Percentiles rank a stretch among this genome's conserved stretches.
These are phyloP conservation scores for Mnemiopsis leidyi DNA, from an alignment of 37 sponge, comb jelly and placozoan species.

Conservation along the genomic window DNA sequence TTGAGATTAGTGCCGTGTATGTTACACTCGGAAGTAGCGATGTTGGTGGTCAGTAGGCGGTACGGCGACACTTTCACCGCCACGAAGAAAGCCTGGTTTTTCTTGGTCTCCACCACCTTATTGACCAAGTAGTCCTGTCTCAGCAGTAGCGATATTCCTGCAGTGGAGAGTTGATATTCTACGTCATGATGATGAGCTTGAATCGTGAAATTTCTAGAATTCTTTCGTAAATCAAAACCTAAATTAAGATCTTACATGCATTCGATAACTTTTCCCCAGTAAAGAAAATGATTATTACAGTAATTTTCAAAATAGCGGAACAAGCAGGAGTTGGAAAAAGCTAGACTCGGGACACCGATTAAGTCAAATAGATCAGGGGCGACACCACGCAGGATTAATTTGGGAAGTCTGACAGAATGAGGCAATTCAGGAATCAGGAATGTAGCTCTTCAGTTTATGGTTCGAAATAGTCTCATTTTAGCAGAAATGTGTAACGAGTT, in stretches of 20 bases:
- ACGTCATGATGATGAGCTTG: not conserved
- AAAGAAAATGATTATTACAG: too few relatives aligned
- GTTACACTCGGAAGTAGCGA: slow-evolving; percentile 47
- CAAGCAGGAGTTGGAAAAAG: not conserved
- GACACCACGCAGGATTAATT: not conserved
- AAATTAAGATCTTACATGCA: too few relatives aligned
- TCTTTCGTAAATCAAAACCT: slow-evolving; percentile 5
- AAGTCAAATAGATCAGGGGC: not conserved
- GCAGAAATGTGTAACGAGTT: too few relatives aligned
- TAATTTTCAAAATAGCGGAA: too few relatives aligned
- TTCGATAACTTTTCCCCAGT: too few relatives aligned
- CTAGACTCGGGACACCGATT: not conserved
- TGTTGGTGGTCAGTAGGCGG: slow-evolving; percentile 13
- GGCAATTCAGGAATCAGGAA: not conserved
- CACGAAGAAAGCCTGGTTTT: slow-evolving; percentile 31
- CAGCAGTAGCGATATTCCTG: slow-evolving; percentile 24
- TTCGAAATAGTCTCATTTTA: too few relatives aligned
- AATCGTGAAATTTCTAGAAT: not conserved
- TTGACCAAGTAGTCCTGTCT: slow-evolving; percentile 59
- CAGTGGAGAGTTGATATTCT: not conserved
- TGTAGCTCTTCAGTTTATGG: too few relatives aligned
- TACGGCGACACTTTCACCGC: slow-evolving; percentile 40
- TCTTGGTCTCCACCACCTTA: slow-evolving; percentile 10
- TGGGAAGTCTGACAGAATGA: not conserved
- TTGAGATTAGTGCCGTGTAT: slow-evolving; percentile 56